Evolutionary conservation across 2,797 vertebrate species (phyloP), one percentile per base, ranked within the genome.

Genomic region (Sciurus vulgaris): DNA sequence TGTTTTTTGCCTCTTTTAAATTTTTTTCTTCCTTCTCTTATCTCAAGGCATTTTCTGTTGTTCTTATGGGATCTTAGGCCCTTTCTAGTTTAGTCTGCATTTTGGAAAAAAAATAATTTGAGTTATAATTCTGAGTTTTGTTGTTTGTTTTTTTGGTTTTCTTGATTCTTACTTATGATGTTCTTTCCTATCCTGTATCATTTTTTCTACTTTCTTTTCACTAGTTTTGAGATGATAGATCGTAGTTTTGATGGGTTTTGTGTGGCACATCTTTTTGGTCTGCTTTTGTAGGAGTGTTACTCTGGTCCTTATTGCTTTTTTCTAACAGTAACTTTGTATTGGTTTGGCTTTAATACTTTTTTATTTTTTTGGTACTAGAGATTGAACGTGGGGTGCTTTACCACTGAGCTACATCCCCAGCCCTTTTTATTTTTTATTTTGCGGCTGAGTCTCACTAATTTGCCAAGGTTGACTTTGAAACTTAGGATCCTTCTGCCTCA

Each of bases 81-180:
- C 56, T 81, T 94, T 84, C 12, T 44, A 26, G 28, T 73, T 89
- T 82, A 89, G 35, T 93, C 41, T 94, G 44, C 11, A 70, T 41
- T 94, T 92, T 78, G 33, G 22, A 38, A 38, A 38, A 38, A 94
- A 61, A 26, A 59, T 47, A 5, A 51, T 83, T 76, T 86, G 13
- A 77, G 3, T 79, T 54, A 11, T 70, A 70, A 51, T 65, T 77
- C 20, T 67, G 12, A 72, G 30, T 88, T 74, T 95, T 92, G 72
- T 12, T 17, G 83, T 83, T 61, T 88, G 47, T 30, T 76, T 44
- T 76, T 89, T 92, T 76, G 4, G 54, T 83, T 89, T 79, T 85
- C 33, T 44, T 85, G 30, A 33, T 73, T 96, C 38, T 73, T 65
- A 41, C 30, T 69, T 70, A 35, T 81, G 30, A 86, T 54, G 8